Evolutionary conservation across 1,140 invertebrate species (phyloP), one percentile per base, ranked within the genome.

Genomic region (Hirudo medicinalis): DNA sequence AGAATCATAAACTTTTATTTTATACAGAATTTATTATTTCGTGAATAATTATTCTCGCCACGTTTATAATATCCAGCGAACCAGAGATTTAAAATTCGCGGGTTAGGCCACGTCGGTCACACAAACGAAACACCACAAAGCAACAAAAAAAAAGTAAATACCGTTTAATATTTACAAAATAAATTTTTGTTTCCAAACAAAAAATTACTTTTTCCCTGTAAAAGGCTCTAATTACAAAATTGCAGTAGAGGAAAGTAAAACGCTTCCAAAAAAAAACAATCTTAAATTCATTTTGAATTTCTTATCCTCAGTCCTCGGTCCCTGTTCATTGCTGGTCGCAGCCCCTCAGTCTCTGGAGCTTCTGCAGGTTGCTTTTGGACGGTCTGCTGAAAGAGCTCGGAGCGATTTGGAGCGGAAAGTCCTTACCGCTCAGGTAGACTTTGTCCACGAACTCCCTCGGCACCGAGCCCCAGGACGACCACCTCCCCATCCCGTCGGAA

Each of bases 401-500:
- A 19, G 73, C 74, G 40, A 84, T 75, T 53, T 76, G 74, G 49
- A 83, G 75, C 3, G 82, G 80, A 32, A 79, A 75, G 73, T 79
- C 77, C 76, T 84, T 84, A 4, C 80, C 80, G 72, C 75, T 78
- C 27, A 83, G 75, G 76, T 78, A 82, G 6, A 84, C 69, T 67
- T 79, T 79, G 74, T 82, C 82, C 36, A 60, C 74, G 27, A 78
- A 72, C 19, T 76, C 63, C 0, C 75, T 57, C 2, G 73, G 75
- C 57, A 77, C 73, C 40, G 76, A 71, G 20, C 55, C 27, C 9
- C 70, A 55, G 0, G 5, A 29, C 19, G 53, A n/a, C 13, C 22
- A 19, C 9, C 68, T 70, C 5, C 76, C 54, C 36, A 66, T 67
- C 25, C 75, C 55, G 25, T 53, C 74, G 53, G 55, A 72, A n/a